phyloP scores from a whole-genome alignment of 2,113 vertebrate species.

The Pangasianodon hypophthalmus region DNA sequence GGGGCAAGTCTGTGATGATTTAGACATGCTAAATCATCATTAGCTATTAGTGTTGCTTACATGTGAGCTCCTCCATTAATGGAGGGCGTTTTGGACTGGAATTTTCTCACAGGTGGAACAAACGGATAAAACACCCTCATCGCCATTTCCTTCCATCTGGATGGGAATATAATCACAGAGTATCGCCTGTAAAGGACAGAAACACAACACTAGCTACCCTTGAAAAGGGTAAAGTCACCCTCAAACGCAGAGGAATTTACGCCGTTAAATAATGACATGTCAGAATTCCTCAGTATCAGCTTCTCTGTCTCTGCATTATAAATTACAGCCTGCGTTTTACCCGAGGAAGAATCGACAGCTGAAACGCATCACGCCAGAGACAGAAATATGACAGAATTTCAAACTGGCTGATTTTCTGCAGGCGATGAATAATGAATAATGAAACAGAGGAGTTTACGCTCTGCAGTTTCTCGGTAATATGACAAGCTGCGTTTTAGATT shows the following conservation, averaged over 20 bases:
- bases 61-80: neutral
- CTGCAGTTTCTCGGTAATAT: no score
- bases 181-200: neutral
- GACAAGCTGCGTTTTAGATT: no score
- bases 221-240: neutral
- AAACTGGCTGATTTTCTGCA: slow-evolving; percentile 63
- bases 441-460: no score
- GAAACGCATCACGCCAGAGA: neutral
- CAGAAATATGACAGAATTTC: slow-evolving; percentile 49
- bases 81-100: neutral
- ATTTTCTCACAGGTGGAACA: neutral
- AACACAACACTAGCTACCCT: neutral
- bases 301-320: slow-evolving; percentile 2
- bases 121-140: neutral
- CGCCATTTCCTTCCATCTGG: neutral
- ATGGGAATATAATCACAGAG: neutral
- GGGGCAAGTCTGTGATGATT: neutral
- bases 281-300: slow-evolving; percentile 6
- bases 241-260: neutral
- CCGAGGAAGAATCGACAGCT: neutral
- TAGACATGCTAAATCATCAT: neutral
- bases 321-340: neutral
- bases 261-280: slow-evolving; percentile 10
- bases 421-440: slow-evolving; percentile 77
- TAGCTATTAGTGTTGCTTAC: neutral